A percentile compares a stretch with the other conserved stretches of the same genome.
Evolutionary conservation across 64 coral and sea anemone genomes (phyloP).

Genomic region (Acropora tenuis): DNA sequence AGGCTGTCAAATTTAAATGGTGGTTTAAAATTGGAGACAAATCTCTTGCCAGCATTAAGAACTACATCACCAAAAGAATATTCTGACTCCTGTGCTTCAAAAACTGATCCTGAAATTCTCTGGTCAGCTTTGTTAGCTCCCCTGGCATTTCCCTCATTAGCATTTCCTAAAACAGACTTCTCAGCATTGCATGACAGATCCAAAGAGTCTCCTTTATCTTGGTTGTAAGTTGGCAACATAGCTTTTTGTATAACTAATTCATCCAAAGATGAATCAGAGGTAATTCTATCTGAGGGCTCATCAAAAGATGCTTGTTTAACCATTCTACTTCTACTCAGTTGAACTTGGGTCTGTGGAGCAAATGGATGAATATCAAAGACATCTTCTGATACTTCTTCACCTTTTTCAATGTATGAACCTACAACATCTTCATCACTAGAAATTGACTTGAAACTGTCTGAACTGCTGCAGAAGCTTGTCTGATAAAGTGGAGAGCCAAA

Average conservation of each 20-base stretch:
- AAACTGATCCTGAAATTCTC: not conserved
- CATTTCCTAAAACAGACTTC: not conserved
- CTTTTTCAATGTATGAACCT: constrained; percentile 64
- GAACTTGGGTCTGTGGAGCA: not conserved
- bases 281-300: constrained; percentile 1
- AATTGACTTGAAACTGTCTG: constrained; percentile 74
- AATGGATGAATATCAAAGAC: constrained; percentile 4
- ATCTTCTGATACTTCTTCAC: constrained; percentile 75
- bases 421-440: constrained; percentile 61
- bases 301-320: constrained; percentile 70
- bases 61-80: constrained; percentile 72
- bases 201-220: not conserved
- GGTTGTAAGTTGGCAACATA: not conserved
- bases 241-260: not conserved
- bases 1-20: constrained; percentile 62
- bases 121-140: not conserved
- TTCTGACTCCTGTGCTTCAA: constrained; percentile 11
- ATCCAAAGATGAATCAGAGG: not conserved
- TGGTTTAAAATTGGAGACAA: constrained; percentile 78
- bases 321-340: not conserved
- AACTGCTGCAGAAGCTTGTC: constrained; percentile 71
- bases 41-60: constrained; percentile 68
- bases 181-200: not conserved
- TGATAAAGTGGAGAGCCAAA: constrained; percentile 68
- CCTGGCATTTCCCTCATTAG: not conserved